Percentiles rank a stretch among this genome's conserved stretches.
phyloP scores from a whole-genome alignment of 2,888 invertebrate genomes.

The Onthophagus sagittarius region DNA sequence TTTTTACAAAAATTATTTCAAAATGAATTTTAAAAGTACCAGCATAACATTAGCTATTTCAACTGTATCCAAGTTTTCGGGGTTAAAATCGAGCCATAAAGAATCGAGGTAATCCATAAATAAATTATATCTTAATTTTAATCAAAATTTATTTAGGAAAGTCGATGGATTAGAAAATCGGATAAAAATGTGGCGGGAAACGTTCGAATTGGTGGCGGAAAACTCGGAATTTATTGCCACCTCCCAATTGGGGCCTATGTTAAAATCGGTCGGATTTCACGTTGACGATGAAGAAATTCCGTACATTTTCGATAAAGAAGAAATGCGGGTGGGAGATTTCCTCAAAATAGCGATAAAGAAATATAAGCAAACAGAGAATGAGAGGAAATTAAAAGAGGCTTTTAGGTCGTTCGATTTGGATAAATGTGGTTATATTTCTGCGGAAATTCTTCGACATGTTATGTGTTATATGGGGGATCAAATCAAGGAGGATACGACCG shows the following conservation, averaged over 20 bases:
- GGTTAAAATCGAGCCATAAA: not conserved
- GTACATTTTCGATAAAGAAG: not conserved
- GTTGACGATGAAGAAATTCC: not conserved
- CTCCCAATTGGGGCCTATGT: not conserved
- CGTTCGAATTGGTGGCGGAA: not conserved
- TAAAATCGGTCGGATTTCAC: not conserved
- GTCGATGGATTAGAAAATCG: not conserved
- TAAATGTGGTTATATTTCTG: not conserved
- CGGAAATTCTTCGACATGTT: not conserved
- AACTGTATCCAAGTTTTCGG: not conserved
- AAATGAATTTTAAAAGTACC: not conserved
- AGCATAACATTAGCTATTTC: not conserved
- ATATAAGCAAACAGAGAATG: not conserved
- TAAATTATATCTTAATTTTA: not conserved
- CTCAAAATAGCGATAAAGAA: not conserved
- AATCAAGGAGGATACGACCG: not conserved
- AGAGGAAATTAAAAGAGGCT: not conserved
- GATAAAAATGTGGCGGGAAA: not conserved
- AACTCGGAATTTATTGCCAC: not conserved
- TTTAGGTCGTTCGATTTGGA: not conserved
- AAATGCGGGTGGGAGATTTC: not conserved
- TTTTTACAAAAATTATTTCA: not conserved
- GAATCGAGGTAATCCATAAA: not conserved
- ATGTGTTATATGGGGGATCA: not conserved
- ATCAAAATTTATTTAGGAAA: not conserved